Evolutionary conservation across 2,797 vertebrate genomes (phyloP), one percentile per base, ranked within the genome.

Genomic region (Crax fasciolata): DNA sequence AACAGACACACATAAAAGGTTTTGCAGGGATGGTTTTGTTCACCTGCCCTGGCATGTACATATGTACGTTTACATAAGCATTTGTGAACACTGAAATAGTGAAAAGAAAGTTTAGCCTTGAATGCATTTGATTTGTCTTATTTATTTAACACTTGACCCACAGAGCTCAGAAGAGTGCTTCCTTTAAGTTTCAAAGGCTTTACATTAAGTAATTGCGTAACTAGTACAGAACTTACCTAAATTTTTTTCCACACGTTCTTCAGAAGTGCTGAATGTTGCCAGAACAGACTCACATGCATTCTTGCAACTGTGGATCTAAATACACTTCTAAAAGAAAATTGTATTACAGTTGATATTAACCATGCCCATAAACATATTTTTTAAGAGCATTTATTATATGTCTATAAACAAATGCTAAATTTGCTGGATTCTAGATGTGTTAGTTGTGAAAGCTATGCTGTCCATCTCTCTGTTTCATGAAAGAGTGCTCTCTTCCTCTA

Each of bases 51-150:
- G 2, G 2, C 3, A 65, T 3, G 9, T 13, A 16, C 21, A 21
- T 6, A 20, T 2, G 13, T n/a, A 21, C 49, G 27, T 9, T 57
- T 73, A 63, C 32, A 8, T 17, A 52, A 76, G 25, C 43, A 80
- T 12, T 54, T 19, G 13, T 4, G 1, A 10, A 13, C 1, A 2
- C 1, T 4, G 1, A 0, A 38, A 52, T 3, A 24, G 3, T 11
- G 17, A 49, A 49, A 18, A 32, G 11, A 58, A 52, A 46, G 13
- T 7, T 44, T 72, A 49, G 23, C 6, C 21, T 32, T 46, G 11
- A 51, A 54, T 6, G 48, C 1, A 21, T 82, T 61, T 54, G 19
- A 4, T 7, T 68, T 49, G 61, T 49, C 7, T 58, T 65, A 10
- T 15, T 51, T 38, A 55, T 46, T 46, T 35, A 70, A 6, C 13